Base-by-base conservation (phyloP, 2,888 invertebrate species). In the Psylliodes chrysocephalus region DNA sequence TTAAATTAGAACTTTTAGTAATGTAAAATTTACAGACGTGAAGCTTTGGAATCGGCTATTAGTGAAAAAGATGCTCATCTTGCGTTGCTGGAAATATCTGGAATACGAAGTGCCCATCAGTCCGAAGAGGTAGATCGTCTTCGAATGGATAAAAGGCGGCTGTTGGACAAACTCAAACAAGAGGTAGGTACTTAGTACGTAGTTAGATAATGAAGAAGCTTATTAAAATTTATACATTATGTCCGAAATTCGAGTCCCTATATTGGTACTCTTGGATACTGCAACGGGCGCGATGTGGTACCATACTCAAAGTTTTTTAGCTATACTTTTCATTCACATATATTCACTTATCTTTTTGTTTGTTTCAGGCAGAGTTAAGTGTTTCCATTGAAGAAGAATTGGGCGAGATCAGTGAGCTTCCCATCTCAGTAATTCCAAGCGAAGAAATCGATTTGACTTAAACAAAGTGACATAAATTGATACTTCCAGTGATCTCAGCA, bases 41-140 rank as follows among this genome's bases (percentile, higher is more conserved):
- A 95, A 82, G 90, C 94, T 54, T 82, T 95, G 67, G 90, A 93
- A 82, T 89, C 91, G 63, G 90, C 91, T 2, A 90, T 95, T 65
- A 92, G 92, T 75, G 95, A 95, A 77, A 95, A 94, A 79, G 95
- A 96, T 81, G 90, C 94, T 8, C 91, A 93, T 81, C 87, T 96
- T 73, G 94, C 93, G 0, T 85, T 94, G 67, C 81, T 95, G 61
- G 94, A 95, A 81, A 86, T 91, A 77, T 88, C 89, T 60, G 91
- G 90, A 7, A 87, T 90, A 53, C 85, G 89, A 71, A 88, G 86
- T 56, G 87, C 88, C 64, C 84, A 80, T 52, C 90, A 90, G 75
- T 87, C 88, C 30, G 86, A 85, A 68, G 86, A 90, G 81, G 90
- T 88, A 64, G 90, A 91, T 54, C 85, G 85, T 73, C 85, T 95